phyloP scores from a whole-genome alignment of 2,113 vertebrate species.

The Pedionomus torquatus region DNA sequence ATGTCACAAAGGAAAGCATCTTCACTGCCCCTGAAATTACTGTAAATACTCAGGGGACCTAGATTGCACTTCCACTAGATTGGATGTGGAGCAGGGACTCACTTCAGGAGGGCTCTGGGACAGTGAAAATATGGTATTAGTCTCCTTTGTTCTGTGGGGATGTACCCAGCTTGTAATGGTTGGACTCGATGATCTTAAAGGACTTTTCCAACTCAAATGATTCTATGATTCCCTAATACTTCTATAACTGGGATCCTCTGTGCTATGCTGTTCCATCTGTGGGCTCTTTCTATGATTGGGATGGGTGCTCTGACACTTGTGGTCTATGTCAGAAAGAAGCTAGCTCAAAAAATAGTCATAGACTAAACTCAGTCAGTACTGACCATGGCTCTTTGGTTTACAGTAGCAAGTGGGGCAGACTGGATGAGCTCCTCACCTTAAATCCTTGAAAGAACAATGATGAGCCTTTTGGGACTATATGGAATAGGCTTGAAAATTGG shows the following conservation, averaged over 20 bases:
- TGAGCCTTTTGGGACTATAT: neutral
- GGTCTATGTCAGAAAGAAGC: neutral
- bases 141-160: neutral
- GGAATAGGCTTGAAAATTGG: neutral
- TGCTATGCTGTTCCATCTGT: neutral
- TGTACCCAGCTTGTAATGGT: neutral
- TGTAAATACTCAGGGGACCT: neutral
- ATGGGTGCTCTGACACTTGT: neutral
- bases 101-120: neutral
- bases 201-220: neutral
- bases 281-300: neutral
- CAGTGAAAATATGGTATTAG: accelerated
- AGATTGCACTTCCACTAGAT: neutral
- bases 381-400: neutral
- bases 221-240: neutral
- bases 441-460: neutral
- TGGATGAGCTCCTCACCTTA: neutral
- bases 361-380: neutral
- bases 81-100: neutral
- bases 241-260: neutral
- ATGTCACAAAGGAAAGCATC: neutral
- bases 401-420: neutral
- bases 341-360: neutral
- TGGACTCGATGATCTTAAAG: neutral
- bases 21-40: neutral